phyloP scores from a whole-genome alignment of 1,140 invertebrate species.

The Drosophila seguyi region DNA sequence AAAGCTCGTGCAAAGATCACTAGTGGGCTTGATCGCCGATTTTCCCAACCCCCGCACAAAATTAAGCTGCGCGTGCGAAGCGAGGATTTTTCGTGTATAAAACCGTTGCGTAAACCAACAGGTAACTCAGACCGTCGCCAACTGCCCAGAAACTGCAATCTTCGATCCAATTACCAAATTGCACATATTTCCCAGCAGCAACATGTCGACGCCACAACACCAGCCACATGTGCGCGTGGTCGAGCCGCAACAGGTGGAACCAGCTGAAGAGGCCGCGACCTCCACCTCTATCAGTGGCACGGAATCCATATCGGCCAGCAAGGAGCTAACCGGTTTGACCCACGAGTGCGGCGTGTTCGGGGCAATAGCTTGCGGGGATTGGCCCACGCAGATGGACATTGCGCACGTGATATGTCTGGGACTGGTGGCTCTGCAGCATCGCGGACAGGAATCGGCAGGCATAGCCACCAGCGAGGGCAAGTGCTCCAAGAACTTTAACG shows the following conservation, averaged over 20 bases:
- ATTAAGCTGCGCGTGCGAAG: slow-evolving; percentile 46
- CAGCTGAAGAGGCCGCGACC: slow-evolving; percentile 34
- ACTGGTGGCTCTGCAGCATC: slow-evolving; percentile 97
- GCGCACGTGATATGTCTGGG: slow-evolving; percentile 94
- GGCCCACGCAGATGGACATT: slow-evolving; percentile 91
- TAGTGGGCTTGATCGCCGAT: slow-evolving; percentile 34
- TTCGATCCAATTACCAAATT: slow-evolving; percentile 3
- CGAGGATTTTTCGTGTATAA: slow-evolving; percentile 70
- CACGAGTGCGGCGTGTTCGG: slow-evolving; percentile 98
- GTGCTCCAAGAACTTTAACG: slow-evolving; percentile 91
- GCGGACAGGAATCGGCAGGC: slow-evolving; percentile 98
- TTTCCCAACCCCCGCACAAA: slow-evolving; percentile 18
- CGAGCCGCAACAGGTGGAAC: slow-evolving; percentile 66
- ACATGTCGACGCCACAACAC: slow-evolving; percentile 54
- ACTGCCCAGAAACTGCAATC: slow-evolving; percentile 26
- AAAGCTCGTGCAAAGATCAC: slow-evolving; percentile 1
- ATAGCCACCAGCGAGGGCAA: slow-evolving; percentile 96
- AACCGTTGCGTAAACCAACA: slow-evolving; percentile 76
- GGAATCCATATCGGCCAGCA: slow-evolving; percentile 62
- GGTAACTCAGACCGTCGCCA: slow-evolving; percentile 65
- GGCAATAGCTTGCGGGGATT: slow-evolving; percentile 94
- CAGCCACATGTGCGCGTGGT: slow-evolving; percentile 58
- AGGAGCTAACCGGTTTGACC: slow-evolving; percentile 89
- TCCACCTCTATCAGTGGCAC: slow-evolving; percentile 9
- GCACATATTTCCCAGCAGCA: slow-evolving; percentile 38